These are phyloP conservation scores for Anguilla obscura DNA, from an alignment of 2,797 vertebrate genomes.

Conservation along the genomic window DNA sequence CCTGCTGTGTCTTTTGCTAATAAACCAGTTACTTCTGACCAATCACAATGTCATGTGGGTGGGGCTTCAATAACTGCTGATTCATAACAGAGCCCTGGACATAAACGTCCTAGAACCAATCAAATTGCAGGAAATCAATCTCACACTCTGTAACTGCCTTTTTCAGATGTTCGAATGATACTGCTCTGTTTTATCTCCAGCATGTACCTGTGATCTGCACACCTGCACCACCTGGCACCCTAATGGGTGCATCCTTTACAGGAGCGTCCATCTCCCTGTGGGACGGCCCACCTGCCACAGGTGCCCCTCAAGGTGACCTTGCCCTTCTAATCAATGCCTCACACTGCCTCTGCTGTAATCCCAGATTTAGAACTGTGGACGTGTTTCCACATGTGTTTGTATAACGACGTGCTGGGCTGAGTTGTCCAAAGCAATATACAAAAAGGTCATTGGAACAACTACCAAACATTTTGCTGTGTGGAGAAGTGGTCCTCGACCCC, in stretches of 20 bases:
- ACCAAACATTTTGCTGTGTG: too few relatives aligned
- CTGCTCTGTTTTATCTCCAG: too few relatives aligned
- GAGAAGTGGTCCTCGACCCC: too few relatives aligned
- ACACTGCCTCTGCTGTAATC: background rate
- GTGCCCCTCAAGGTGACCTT: background rate
- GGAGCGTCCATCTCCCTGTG: background rate
- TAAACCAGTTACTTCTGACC: background rate
- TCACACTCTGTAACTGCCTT: background rate
- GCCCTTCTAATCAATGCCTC: background rate
- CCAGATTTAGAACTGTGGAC: background rate
- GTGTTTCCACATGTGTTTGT: background rate
- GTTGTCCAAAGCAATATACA: too few relatives aligned
- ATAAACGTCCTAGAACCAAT: background rate
- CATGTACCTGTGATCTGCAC: background rate
- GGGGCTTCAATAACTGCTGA: background rate
- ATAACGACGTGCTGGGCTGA: too few relatives aligned
- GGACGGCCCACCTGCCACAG: background rate
- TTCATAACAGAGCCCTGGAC: background rate
- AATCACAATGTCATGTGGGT: background rate
- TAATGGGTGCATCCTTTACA: background rate
- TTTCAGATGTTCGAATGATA: background rate
- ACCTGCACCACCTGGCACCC: background rate
- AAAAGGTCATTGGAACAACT: too few relatives aligned
- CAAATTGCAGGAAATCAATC: background rate
- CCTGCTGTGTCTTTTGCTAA: too few relatives aligned